phyloP scores from a whole-genome alignment of 2,797 vertebrate genomes.

The Lepus oiostolus region DNA sequence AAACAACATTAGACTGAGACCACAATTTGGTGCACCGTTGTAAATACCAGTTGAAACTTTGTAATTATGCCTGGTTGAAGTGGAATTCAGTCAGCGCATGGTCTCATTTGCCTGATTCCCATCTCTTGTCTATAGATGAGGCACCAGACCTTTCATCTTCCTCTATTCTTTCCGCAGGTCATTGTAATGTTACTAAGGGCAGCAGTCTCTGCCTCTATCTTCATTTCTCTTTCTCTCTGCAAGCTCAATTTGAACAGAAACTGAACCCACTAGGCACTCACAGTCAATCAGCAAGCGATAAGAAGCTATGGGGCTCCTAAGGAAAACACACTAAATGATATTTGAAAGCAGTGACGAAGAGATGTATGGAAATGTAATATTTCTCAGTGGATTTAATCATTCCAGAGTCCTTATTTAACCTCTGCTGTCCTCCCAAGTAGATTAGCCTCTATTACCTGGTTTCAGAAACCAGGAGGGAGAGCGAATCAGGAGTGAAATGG shows the following conservation, averaged over 20 bases:
- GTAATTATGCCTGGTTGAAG: not conserved
- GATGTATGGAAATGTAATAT: slow-evolving; percentile 38
- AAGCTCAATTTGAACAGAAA: slow-evolving; percentile 42
- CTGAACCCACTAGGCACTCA: not conserved
- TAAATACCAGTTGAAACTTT: not conserved
- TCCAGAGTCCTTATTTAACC: slow-evolving; percentile 59
- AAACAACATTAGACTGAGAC: not conserved
- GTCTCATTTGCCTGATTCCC: not conserved
- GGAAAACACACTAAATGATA: not conserved
- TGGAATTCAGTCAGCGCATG: not conserved
- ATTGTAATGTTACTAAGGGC: not conserved
- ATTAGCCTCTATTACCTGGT: slow-evolving; percentile 30
- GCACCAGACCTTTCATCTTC: not conserved
- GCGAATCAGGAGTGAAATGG: not conserved
- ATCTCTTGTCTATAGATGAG: not conserved
- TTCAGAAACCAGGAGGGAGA: not conserved
- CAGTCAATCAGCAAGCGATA: slow-evolving; percentile 67
- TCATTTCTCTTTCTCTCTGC: slow-evolving; percentile 29
- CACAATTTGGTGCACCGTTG: not conserved
- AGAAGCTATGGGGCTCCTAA: slow-evolving; percentile 14
- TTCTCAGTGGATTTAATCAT: slow-evolving; percentile 48
- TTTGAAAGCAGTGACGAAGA: slow-evolving; percentile 53
- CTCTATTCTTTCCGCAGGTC: not conserved
- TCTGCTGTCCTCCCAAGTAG: slow-evolving; percentile 3
- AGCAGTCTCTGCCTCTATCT: not conserved